Evolutionary conservation across 2,113 vertebrate genomes (phyloP).

Genomic region (Natator depressus): DNA sequence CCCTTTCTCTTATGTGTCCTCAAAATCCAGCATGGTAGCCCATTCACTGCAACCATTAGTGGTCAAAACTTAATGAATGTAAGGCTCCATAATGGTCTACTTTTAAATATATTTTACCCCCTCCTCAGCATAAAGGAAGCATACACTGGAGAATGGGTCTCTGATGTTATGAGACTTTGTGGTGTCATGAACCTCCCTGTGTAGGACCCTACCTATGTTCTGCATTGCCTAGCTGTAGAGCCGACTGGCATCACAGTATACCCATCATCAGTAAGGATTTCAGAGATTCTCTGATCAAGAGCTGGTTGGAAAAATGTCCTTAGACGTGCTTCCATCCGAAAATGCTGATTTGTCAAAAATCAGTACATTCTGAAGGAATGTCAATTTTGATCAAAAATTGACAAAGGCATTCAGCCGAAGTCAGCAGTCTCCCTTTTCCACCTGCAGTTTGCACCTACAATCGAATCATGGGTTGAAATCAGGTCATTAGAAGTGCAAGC

Average conservation of each 20-base stretch:
- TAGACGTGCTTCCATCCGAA: not conserved
- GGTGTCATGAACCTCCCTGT: not conserved
- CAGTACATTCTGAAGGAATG: not conserved
- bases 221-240: not conserved
- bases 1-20: not conserved
- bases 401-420: not conserved
- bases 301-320: not conserved
- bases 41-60: not conserved
- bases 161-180: not conserved
- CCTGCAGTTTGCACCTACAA: not conserved
- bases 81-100: not conserved
- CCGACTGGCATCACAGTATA: not conserved
- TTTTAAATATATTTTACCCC: not conserved
- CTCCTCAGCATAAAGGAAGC: not conserved
- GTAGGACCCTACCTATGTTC: not conserved
- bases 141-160: not conserved
- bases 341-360: not conserved
- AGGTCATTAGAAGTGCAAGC: not conserved
- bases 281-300: not conserved
- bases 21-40: not conserved
- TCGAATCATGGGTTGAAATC: not conserved
- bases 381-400: not conserved
- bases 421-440: not conserved
- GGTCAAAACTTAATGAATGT: not conserved
- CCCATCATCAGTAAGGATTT: not conserved